phyloP scores from a whole-genome alignment of 2,113 vertebrate species.

The Larimichthys polyactis region DNA sequence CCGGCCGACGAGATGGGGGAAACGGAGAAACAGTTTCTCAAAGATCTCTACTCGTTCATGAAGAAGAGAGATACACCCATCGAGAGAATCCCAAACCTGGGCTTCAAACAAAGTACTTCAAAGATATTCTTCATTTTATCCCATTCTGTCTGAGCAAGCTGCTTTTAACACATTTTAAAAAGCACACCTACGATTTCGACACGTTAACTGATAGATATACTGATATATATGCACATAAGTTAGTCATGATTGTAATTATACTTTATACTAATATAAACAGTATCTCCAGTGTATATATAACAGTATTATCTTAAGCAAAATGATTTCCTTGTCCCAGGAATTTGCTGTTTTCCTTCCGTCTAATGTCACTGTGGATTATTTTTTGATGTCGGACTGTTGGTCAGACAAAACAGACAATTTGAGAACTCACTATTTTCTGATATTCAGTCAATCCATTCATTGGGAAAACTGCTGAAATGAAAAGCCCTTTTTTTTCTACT shows the following conservation, averaged over 20 bases:
- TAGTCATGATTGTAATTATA: neutral
- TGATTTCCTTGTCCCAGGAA: neutral
- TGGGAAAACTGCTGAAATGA: neutral
- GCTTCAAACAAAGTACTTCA: constrained; percentile 85
- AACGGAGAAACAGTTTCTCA: constrained; percentile 80
- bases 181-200: neutral
- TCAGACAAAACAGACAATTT: neutral
- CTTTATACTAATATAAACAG: too few species aligned
- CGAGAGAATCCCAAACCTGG: constrained; percentile 85
- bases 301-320: too few species aligned
- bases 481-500: neutral
- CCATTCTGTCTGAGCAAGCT: neutral
- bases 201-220: neutral
- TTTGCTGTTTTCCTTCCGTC: neutral
- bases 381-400: neutral
- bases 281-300: too few species aligned
- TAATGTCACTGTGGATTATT: neutral
- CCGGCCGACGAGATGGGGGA: constrained; percentile 26
- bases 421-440: neutral
- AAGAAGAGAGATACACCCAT: constrained; percentile 83
- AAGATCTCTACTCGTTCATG: constrained; percentile 84
- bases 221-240: neutral
- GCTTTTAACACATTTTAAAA: neutral
- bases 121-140: neutral
- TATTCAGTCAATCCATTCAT: neutral